Conservation (phyloP, 1,140 invertebrate genomes). For the Telenomus remus region DNA sequence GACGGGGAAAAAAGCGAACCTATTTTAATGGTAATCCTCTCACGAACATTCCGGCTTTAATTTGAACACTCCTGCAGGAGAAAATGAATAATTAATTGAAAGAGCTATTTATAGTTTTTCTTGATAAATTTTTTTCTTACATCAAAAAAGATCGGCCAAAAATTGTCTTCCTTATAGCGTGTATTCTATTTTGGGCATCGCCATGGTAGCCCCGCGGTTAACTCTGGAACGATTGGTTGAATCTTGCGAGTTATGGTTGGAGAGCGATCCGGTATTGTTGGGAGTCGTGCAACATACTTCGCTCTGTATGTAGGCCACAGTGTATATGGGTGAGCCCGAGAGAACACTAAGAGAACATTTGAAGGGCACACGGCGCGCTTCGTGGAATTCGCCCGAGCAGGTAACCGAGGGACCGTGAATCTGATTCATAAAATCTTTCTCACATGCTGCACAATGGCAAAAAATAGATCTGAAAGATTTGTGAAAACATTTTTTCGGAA, state of each 20-base stretch:
- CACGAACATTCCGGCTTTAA: constrained; percentile 16
- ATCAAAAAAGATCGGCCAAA: too few species aligned
- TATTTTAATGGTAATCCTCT: constrained; percentile 41
- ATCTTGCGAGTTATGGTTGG: constrained; percentile 25
- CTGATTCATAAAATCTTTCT: constrained; percentile 48
- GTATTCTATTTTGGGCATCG: constrained; percentile 1
- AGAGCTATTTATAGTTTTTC: too few species aligned
- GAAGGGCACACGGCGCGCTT: constrained; percentile 47
- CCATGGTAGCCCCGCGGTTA: constrained; percentile 27
- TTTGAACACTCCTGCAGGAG: constrained; percentile 9
- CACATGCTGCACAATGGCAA: constrained; percentile 35
- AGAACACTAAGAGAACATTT: constrained; percentile 18
- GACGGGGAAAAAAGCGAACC: constrained; percentile 22
- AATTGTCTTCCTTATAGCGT: neutral
- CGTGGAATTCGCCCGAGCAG: constrained; percentile 45
- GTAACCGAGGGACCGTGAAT: constrained; percentile 46
- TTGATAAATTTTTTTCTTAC: neutral
- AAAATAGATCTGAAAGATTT: constrained; percentile 16
- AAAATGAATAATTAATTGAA: constrained; percentile 22
- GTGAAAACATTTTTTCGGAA: constrained; percentile 18
- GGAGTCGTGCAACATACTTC: constrained; percentile 34
- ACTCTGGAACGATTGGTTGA: constrained; percentile 21
- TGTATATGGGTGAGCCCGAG: constrained; percentile 39
- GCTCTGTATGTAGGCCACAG: constrained; percentile 48
- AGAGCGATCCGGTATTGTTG: constrained; percentile 41